These are phyloP conservation scores for Gortyna flavago DNA, from an alignment of 2,888 invertebrate species.

Conservation along the genomic window DNA sequence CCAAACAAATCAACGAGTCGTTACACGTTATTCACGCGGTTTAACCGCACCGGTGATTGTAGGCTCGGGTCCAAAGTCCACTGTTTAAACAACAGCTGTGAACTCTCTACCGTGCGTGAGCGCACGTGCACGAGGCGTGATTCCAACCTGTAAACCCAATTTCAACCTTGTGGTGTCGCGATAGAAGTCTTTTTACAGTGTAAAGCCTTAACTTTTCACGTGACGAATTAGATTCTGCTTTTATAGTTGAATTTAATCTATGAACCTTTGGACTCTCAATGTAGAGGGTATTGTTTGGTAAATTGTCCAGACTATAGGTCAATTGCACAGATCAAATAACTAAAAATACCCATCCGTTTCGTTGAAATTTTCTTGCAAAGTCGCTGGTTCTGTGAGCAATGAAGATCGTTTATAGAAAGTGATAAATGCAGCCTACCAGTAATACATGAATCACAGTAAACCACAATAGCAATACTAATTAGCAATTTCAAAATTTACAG, in stretches of 20 bases:
- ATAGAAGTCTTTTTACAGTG: constrained; percentile 41
- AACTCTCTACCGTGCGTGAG: constrained; percentile 78
- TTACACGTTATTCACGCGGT: constrained; percentile 77
- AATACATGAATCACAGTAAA: constrained; percentile 26
- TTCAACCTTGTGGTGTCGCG: constrained; percentile 55
- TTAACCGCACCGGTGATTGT: constrained; percentile 86
- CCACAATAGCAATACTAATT: constrained; percentile 12
- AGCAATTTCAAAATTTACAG: constrained; percentile 34
- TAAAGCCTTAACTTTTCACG: constrained; percentile 48
- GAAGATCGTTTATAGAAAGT: constrained; percentile 1
- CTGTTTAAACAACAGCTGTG: constrained; percentile 82
- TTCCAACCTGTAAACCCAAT: constrained; percentile 60
- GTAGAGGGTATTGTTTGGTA: constrained; percentile 49
- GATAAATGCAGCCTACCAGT: neutral
- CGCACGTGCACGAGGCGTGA: constrained; percentile 84
- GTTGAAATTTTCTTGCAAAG: constrained; percentile 5
- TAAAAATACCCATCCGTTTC: constrained; percentile 32
- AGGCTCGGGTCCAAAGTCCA: constrained; percentile 86
- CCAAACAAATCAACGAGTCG: constrained; percentile 72
- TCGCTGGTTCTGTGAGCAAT: neutral
- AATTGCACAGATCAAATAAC: constrained; percentile 53
- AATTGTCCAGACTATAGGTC: constrained; percentile 56
- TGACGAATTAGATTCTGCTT: constrained; percentile 57
- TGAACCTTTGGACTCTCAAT: constrained; percentile 65
- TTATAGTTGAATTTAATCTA: constrained; percentile 60